phyloP scores from a whole-genome alignment of 2,113 vertebrate genomes.

The Rhinoderma darwinii region DNA sequence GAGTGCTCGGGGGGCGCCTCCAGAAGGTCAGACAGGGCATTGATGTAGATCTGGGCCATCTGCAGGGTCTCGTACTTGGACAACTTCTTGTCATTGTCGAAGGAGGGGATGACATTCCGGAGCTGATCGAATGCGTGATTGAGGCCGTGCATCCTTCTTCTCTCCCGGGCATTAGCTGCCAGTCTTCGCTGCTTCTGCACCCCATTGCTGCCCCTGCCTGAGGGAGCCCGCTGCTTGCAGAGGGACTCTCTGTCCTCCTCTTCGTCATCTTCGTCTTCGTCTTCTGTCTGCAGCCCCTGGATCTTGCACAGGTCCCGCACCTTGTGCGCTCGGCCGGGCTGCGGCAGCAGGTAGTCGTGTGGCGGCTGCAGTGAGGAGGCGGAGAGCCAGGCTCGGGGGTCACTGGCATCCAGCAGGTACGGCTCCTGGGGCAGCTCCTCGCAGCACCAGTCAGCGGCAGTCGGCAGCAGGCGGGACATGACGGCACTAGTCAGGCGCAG shows the following conservation, averaged over 20 bases:
- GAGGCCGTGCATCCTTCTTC: constrained; percentile 92
- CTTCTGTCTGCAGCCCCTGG: constrained; percentile 11
- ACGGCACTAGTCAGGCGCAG: constrained; percentile 31
- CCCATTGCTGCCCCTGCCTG: constrained; percentile 74
- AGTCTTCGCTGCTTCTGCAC: constrained; percentile 88
- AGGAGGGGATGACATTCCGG: constrained; percentile 93
- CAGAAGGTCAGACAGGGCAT: constrained; percentile 89
- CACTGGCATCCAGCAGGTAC: constrained; percentile 72
- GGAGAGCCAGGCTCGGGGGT: constrained; percentile 55
- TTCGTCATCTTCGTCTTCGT: constrained; percentile 53
- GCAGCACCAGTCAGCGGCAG: constrained; percentile 45
- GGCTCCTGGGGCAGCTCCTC: constrained; percentile 61
- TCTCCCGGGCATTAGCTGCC: constrained; percentile 91
- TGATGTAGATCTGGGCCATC: constrained; percentile 99
- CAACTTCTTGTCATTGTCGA: constrained; percentile 97
- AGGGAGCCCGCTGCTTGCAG: constrained; percentile 71
- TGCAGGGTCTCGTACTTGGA: constrained; percentile 98
- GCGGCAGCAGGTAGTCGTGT: constrained; percentile 74
- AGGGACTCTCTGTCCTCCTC: constrained; percentile 74
- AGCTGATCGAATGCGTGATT: constrained; percentile 96
- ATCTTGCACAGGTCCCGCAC: constrained; percentile 63
- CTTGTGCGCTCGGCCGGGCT: constrained; percentile 70
- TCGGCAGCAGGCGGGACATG: constrained; percentile 70
- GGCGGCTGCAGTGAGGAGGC: constrained; percentile 78
- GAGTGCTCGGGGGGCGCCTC: constrained; percentile 62